Evolutionary conservation across 2,113 vertebrate genomes (phyloP).

Genomic region (Struthidea cinerea): DNA sequence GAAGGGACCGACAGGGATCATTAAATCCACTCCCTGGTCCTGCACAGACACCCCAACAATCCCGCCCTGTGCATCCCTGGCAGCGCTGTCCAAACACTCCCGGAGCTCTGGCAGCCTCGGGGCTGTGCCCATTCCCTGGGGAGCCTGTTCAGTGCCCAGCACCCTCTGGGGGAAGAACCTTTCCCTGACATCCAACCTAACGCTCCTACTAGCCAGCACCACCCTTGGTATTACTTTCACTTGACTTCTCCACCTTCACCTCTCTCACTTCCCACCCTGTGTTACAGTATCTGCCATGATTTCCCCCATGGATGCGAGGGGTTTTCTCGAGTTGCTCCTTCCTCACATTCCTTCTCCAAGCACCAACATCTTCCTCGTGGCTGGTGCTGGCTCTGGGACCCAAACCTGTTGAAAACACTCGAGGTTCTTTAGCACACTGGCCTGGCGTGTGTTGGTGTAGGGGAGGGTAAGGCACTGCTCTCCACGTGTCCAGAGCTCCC

Average conservation of each 20-base stretch:
- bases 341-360: not conserved
- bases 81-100: rapidly evolving
- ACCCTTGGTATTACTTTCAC: not conserved
- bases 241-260: not conserved
- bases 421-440: not conserved
- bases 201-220: not conserved
- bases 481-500: not conserved
- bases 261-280: not conserved
- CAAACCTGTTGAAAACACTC: not conserved
- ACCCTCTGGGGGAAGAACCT: not conserved
- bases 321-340: not conserved
- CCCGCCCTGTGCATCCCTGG: not conserved
- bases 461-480: not conserved
- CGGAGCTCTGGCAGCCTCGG: not conserved
- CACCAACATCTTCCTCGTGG: not conserved
- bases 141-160: not conserved
- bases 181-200: rapidly evolving
- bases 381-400: not conserved
- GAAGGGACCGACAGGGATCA: not conserved
- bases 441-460: not conserved
- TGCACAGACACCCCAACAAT: not conserved
- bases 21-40: rapidly evolving
- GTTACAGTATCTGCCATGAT: rapidly evolving
- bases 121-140: not conserved
- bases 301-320: rapidly evolving